Base-by-base conservation (phyloP, 2,888 invertebrate species). In the Xestia ashworthii region DNA sequence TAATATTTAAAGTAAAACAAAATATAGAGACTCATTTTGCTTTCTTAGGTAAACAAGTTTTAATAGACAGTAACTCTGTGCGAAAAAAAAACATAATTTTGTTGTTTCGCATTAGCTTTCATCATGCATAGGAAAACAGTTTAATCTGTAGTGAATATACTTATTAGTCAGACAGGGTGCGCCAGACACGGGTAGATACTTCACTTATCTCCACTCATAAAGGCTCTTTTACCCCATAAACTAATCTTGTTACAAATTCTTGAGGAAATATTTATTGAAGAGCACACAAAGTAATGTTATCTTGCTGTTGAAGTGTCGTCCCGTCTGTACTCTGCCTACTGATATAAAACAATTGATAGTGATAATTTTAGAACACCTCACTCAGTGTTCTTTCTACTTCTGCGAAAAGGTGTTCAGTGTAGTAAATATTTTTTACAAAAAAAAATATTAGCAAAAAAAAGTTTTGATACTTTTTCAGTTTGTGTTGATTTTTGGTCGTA, bases 301-400 rank as follows among this genome's bases (percentile, higher is more conserved):
- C 76, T 80, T 19, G 3, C n/a, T 44, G n/a, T 67, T 65, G 19
- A 60, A 79, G 70, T 73, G 80, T 77, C 86, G 87, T 70, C 62
- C 32, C 64, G 81, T 86, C 68, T 83, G 79, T 25, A 25, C 66
- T 55, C 69, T 71, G 70, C 88, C 80, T 87, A 80, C 81, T 85
- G 89, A 89, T 89, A 89, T 84, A 83, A 87, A 84, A 84, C 83
- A 89, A 87, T 83, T 89, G 89, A 89, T 89, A 89, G 76, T 82
- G 84, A 82, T 83, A 80, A 85, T 80, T 73, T 84, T 82, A 82
- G 78, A 89, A 85, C 73, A 86, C 76, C 78, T 77, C 76, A 79
- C 71, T 85, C 89, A 87, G 89, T 88, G 79, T 65, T 84, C 80
- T 83, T 81, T 79, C 76, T 86, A 76, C 84, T 19, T 62, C 75